Base-by-base conservation (phyloP, 2,113 vertebrate species). In the Hypanus sabinus region DNA sequence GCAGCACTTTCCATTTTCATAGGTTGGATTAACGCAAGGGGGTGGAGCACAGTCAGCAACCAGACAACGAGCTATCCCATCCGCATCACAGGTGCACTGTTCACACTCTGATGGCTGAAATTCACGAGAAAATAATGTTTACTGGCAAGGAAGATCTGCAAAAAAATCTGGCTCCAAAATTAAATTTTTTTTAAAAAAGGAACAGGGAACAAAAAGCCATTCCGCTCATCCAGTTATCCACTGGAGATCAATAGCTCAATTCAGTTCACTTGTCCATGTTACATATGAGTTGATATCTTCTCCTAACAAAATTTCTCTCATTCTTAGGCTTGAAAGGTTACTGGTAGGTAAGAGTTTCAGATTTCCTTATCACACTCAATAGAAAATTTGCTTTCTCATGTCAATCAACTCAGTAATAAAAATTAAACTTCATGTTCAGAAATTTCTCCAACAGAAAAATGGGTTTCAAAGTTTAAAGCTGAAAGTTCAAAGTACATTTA, bases 21-120 rank as follows among this genome's bases (percentile, higher is more conserved):
- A 98, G 91, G 97, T 94, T 0, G 97, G 97, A 95, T 98, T 97
- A 94, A 98, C 97, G 91, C 97, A 98, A 0, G 97, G 96, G 2
- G 97, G 97, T 71, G 97, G 97, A 16, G 97, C 97, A 65, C 97
- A 98, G 94, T 98, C 97, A 55, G 97, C 97, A 18, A 97, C 97
- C 12, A 97, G 95, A 95, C 97, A 98, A 94, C 95, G 97, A 93
- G 97, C 97, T 38, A 97, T 98, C 94, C 97, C 97, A 57, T 98
- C 97, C 30, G 93, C 95, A 95, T 97, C 96, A 95, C 97, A 98
- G 20, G 96, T 96, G 94, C 97, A 98, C 95, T 97, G 97, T 95
- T 97, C 97, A 94, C 97, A 98, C 94, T 97, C 97, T 10, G 97
- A 97, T 0, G 97, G 97, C 97, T 98, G 96, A 7, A 38, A 95